phyloP scores from a whole-genome alignment of 2,797 vertebrate species.

The Hylomyscus alleni region DNA sequence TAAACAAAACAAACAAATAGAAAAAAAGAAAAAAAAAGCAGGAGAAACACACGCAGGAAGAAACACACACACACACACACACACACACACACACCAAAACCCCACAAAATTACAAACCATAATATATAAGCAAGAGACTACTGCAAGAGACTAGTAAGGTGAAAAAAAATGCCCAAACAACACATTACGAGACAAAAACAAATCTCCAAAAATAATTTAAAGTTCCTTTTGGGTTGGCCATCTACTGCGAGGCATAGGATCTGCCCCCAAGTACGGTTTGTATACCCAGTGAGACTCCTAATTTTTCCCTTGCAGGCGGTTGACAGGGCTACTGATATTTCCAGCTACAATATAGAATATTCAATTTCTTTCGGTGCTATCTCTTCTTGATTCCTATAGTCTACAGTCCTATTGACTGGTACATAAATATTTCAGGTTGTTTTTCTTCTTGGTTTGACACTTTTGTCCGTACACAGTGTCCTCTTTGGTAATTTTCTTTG shows the following conservation, averaged over 20 bases:
- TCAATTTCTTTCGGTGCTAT: background rate
- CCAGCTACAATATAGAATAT: background rate
- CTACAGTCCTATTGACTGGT: background rate
- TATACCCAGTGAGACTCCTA: background rate
- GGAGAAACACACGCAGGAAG: background rate
- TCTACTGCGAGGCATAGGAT: too few relatives aligned
- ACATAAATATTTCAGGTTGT: background rate
- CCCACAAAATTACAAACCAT: too few relatives aligned
- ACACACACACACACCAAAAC: background rate
- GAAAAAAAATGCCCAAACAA: background rate
- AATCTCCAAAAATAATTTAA: background rate
- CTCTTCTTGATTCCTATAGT: background rate
- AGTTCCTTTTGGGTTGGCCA: background rate
- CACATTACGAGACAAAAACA: background rate
- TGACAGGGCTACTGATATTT: background rate
- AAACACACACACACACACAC: background rate
- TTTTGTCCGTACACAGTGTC: background rate
- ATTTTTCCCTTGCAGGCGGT: background rate
- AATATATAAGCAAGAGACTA: background rate
- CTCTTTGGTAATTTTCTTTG: slow-evolving; percentile 20
- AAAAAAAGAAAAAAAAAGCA: background rate
- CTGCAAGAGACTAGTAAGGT: background rate
- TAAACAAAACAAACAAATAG: background rate
- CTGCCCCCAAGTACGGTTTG: background rate
- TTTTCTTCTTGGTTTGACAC: background rate